Conservation (phyloP, 2,888 invertebrate species). For the Cyclophora punctaria region DNA sequence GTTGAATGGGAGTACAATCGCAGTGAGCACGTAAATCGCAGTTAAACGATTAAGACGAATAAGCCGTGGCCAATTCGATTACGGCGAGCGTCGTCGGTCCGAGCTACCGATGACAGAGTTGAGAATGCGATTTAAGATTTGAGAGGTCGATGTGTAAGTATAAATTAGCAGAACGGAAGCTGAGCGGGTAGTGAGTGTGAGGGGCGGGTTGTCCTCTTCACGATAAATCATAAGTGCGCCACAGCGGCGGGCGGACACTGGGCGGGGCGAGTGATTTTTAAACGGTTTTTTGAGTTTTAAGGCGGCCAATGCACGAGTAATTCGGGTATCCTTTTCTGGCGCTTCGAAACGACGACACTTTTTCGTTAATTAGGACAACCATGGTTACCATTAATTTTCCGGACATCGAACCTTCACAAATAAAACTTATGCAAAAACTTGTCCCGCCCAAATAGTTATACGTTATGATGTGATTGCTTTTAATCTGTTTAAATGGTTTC, state of each 20-base stretch:
- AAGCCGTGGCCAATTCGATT: conserved; percentile 47
- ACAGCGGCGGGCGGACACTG: conserved; percentile 63
- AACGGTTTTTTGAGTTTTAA: conserved; percentile 70
- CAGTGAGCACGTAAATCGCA: conserved; percentile 36
- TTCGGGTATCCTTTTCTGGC: conserved; percentile 66
- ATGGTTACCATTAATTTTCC: conserved; percentile 58
- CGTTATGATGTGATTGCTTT: no score
- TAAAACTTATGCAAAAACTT: conserved; percentile 10
- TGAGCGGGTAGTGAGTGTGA: conserved; percentile 53
- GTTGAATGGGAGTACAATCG: conserved; percentile 19
- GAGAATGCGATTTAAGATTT: conserved; percentile 56
- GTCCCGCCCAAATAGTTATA: conserved; percentile 6
- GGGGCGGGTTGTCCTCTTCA: conserved; percentile 68
- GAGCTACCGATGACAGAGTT: conserved; percentile 46
- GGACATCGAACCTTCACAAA: conserved; percentile 39
- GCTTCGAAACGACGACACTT: conserved; percentile 60
- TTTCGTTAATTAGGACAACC: conserved; percentile 70
- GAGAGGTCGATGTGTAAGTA: conserved; percentile 52
- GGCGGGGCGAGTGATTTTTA: conserved; percentile 72
- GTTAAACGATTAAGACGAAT: conserved; percentile 43
- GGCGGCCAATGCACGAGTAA: conserved; percentile 64
- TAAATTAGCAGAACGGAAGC: conserved; percentile 67
- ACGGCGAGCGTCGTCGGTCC: conserved; percentile 19
- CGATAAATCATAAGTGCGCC: conserved; percentile 73
- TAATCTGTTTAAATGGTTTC: no score